Evolutionary conservation across 2,797 vertebrate species (phyloP).

Genomic region (Phyllotis vaccarum): DNA sequence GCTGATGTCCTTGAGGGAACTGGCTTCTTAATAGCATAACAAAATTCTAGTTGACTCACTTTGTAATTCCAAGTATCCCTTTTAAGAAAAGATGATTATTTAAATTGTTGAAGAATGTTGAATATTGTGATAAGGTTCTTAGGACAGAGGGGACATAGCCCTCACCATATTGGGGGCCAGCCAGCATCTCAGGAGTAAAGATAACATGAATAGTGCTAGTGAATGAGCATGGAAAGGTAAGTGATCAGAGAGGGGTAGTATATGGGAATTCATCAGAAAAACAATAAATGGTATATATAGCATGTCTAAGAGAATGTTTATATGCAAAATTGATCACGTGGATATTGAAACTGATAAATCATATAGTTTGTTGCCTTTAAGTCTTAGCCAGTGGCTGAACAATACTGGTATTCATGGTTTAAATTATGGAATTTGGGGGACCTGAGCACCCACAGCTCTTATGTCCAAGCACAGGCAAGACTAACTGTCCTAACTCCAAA

Average conservation of each 20-base stretch:
- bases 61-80: neutral
- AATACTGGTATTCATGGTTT: neutral
- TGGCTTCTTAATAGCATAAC: neutral
- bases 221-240: fast-evolving
- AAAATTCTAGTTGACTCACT: neutral
- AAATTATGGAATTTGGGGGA: neutral
- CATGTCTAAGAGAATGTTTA: neutral
- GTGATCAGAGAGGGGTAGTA: neutral
- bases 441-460: neutral
- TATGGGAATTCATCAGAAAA: neutral
- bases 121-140: neutral
- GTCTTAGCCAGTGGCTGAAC: neutral
- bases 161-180: neutral
- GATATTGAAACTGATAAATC: neutral
- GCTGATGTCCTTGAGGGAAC: neutral
- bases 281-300: too few relatives aligned
- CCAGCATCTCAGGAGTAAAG: neutral
- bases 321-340: neutral
- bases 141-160: neutral
- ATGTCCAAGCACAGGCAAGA: neutral
- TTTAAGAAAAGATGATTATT: neutral
- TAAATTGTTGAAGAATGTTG: neutral
- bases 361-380: too few relatives aligned
- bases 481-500: neutral
- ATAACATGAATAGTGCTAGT: fast-evolving